phyloP scores from a whole-genome alignment of 2,888 invertebrate species.

The Tachystola acroxantha region DNA sequence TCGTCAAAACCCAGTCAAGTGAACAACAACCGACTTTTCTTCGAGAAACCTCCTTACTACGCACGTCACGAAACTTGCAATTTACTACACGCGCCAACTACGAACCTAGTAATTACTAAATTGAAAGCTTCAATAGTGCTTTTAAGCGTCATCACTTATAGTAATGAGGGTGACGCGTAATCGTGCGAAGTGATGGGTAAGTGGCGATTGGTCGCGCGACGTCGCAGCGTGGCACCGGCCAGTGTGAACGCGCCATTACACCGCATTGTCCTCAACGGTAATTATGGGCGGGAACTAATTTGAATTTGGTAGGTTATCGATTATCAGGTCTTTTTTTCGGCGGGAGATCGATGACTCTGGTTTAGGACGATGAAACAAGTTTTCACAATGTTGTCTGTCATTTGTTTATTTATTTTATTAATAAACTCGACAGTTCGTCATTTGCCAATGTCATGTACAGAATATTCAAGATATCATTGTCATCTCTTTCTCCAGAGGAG shows the following conservation, averaged over 20 bases:
- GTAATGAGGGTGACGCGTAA: slow-evolving; percentile 66
- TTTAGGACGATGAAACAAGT: too few relatives aligned
- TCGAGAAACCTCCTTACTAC: neutral
- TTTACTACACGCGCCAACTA: slow-evolving; percentile 15
- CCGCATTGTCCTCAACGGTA: slow-evolving; percentile 45
- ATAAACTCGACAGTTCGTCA: too few relatives aligned
- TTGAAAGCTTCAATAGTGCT: slow-evolving; percentile 69
- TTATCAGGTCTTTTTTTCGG: too few relatives aligned
- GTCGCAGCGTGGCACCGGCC: slow-evolving; percentile 31
- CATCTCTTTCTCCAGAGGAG: too few relatives aligned
- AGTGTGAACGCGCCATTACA: slow-evolving; percentile 59
- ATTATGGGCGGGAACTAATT: slow-evolving; percentile 43
- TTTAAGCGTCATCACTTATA: slow-evolving; percentile 73
- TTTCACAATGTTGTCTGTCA: too few relatives aligned
- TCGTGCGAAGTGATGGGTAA: slow-evolving; percentile 52
- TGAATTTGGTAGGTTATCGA: slow-evolving; percentile 31
- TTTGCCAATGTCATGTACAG: too few relatives aligned
- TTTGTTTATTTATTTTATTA: too few relatives aligned
- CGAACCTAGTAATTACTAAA: slow-evolving; percentile 71
- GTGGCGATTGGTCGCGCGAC: slow-evolving; percentile 63
- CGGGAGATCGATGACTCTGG: too few relatives aligned
- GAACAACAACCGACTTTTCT: too few relatives aligned
- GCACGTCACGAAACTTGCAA: neutral
- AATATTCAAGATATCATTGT: too few relatives aligned
- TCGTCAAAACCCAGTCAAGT: too few relatives aligned